phyloP scores from a whole-genome alignment of 2,113 vertebrate species.

The Merops nubicus region DNA sequence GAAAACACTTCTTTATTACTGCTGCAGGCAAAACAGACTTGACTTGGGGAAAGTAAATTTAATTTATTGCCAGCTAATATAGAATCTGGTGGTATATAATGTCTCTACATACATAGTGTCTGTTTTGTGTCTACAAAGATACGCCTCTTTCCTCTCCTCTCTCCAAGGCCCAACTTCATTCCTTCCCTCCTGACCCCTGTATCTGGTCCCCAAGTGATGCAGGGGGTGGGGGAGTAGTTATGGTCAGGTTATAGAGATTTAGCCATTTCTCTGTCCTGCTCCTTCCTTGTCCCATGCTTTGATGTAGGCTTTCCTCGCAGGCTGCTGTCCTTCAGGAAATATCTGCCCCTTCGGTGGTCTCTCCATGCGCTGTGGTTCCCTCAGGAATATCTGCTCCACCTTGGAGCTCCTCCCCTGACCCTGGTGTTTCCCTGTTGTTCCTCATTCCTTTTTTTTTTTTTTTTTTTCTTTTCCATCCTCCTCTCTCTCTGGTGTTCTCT shows the following conservation, averaged over 20 bases:
- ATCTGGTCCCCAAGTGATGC: not conserved
- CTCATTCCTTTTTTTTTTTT: not conserved
- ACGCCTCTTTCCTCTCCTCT: not conserved
- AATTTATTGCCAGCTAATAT: not conserved
- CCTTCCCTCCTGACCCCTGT: not conserved
- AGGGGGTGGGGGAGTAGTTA: rapidly evolving
- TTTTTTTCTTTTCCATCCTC: too few species aligned
- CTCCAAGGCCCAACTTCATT: not conserved
- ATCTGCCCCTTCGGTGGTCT: not conserved
- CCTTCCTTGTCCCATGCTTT: not conserved
- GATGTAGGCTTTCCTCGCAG: not conserved
- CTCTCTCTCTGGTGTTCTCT: not conserved
- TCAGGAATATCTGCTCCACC: not conserved
- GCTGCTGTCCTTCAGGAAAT: not conserved
- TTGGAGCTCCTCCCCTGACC: not conserved
- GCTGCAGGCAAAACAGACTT: not conserved
- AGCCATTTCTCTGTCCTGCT: not conserved
- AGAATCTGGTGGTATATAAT: not conserved
- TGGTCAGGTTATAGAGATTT: rapidly evolving
- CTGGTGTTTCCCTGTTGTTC: not conserved
- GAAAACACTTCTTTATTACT: not conserved
- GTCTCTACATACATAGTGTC: too few species aligned
- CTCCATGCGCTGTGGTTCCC: not conserved
- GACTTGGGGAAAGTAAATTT: not conserved
- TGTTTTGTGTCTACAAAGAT: too few species aligned